Conservation (phyloP, 2,113 vertebrate species). For the Bungarus multicinctus region DNA sequence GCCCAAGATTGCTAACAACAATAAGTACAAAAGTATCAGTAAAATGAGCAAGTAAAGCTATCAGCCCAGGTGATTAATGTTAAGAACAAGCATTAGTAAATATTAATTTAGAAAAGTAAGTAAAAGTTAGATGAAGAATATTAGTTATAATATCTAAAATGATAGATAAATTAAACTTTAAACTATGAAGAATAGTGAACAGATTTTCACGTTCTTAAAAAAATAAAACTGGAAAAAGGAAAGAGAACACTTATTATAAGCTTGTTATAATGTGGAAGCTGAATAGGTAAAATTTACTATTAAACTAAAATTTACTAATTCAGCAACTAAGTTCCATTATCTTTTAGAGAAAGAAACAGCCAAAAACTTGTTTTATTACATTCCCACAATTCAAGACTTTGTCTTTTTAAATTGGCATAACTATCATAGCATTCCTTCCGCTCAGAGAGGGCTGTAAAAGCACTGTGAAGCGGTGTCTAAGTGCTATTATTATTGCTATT, state of each 20-base stretch:
- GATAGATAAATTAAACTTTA: not conserved
- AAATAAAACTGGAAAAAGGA: not conserved
- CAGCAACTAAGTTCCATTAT: not conserved
- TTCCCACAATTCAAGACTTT: not conserved
- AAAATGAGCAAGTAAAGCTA: not conserved
- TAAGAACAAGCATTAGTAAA: not conserved
- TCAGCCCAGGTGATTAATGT: not conserved
- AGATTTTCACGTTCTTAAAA: not conserved
- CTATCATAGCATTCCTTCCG: no score
- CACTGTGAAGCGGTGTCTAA: no score
- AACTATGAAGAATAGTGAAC: not conserved
- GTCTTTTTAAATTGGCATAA: no score
- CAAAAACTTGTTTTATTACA: not conserved
- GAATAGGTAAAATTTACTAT: not conserved
- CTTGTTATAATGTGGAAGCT: not conserved
- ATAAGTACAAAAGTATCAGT: not conserved
- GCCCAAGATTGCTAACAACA: not conserved
- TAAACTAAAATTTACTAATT: not conserved
- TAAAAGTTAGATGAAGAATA: not conserved
- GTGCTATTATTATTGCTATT: not conserved
- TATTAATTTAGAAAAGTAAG: not conserved
- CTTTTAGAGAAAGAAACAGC: not conserved
- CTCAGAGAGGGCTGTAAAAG: no score
- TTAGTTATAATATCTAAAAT: not conserved
- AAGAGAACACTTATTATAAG: not conserved